These are phyloP conservation scores for Stegodyphus mimosarum DNA, from an alignment of 1,140 invertebrate genomes.

Conservation along the genomic window DNA sequence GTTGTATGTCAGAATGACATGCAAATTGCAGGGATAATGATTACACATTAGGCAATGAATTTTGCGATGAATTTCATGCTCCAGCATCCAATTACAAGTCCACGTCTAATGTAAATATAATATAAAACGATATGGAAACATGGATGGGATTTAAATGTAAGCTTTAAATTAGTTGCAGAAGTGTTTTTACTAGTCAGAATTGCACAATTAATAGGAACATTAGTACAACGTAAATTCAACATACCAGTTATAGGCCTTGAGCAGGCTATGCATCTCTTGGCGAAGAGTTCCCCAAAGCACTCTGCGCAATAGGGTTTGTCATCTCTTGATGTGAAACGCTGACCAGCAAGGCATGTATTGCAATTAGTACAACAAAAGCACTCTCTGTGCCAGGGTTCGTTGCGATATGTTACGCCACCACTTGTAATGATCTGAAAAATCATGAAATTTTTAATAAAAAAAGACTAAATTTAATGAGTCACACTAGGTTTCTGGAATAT, in stretches of 20 bases:
- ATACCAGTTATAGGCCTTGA: slow-evolving; percentile 96
- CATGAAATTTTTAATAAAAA: neutral
- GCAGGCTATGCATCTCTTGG: slow-evolving; percentile 98
- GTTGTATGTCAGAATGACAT: no score
- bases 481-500: neutral
- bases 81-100: no score
- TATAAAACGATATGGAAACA: no score
- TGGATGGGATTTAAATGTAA: no score
- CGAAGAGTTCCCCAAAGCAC: slow-evolving; percentile 98
- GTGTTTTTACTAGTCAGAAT: no score
- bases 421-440: slow-evolving; percentile 90
- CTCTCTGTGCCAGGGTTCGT: slow-evolving; percentile 96
- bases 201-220: no score
- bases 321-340: slow-evolving; percentile 97
- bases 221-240: slow-evolving; percentile 48
- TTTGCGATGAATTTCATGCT: no score
- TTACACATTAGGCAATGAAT: no score
- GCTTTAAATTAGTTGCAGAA: no score
- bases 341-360: slow-evolving; percentile 92
- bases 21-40: no score
- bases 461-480: neutral
- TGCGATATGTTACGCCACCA: slow-evolving; percentile 99
- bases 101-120: no score
- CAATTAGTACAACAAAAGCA: slow-evolving; percentile 97
- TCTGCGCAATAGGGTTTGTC: slow-evolving; percentile 97